Percentiles rank a stretch among this genome's conserved stretches.
Conservation (phyloP, 2,888 invertebrate species). For the Masnerella sp. region DNA sequence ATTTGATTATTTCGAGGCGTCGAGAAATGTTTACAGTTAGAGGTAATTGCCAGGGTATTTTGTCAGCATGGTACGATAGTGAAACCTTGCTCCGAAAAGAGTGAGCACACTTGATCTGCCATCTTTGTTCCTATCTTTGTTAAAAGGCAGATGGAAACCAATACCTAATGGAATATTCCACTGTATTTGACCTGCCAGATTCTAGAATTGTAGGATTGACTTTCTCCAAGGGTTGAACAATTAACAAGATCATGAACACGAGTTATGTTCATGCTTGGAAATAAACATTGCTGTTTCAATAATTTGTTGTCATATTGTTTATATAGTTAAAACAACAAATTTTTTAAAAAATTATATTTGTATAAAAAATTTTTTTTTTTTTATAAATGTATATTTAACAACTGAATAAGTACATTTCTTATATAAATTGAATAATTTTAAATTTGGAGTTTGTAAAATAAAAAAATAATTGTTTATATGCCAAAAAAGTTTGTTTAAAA, state of each 20-base stretch:
- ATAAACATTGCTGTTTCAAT: background rate
- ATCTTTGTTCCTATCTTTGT: conserved; percentile 52
- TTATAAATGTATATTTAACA: too few relatives aligned
- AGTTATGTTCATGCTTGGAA: background rate
- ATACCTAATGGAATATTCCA: conserved; percentile 59
- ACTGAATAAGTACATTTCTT: too few relatives aligned
- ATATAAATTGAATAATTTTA: too few relatives aligned
- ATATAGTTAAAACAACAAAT: too few relatives aligned
- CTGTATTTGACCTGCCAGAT: conserved; percentile 50
- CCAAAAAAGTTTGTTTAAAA: too few relatives aligned
- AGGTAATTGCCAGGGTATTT: conserved; percentile 1
- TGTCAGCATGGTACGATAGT: conserved; percentile 18
- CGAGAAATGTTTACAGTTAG: too few relatives aligned
- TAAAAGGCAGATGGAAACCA: conserved; percentile 56
- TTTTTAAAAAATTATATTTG: too few relatives aligned
- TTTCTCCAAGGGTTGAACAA: conserved; percentile 13
- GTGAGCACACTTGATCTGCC: conserved; percentile 26
- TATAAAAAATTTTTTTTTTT: too few relatives aligned
- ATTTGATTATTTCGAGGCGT: too few relatives aligned
- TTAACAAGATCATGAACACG: background rate
- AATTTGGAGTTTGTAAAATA: too few relatives aligned
- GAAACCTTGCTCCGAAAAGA: conserved; percentile 30
- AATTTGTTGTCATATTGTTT: too few relatives aligned
- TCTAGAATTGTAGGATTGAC: conserved; percentile 4
- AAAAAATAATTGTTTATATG: too few relatives aligned